Evolutionary conservation across 2,113 vertebrate genomes (phyloP).

Genomic region (Etheostoma spectabile): DNA sequence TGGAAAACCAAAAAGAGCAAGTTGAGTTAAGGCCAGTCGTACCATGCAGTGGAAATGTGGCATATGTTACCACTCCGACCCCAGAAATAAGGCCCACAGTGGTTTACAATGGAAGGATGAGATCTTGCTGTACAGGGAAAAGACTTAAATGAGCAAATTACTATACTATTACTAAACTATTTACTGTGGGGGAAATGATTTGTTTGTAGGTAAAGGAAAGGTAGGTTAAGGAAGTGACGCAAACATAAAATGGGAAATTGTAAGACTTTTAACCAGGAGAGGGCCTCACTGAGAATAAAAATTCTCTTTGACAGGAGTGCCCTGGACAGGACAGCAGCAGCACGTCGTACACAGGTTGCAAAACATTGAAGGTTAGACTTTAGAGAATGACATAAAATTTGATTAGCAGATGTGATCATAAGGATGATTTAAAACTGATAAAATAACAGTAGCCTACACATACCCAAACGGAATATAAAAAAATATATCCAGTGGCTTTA

Average conservation of each 20-base stretch:
- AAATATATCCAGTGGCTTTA: neutral
- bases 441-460: neutral
- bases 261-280: slow-evolving; percentile 34
- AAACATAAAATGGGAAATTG: neutral
- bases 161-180: too few species aligned
- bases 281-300: slow-evolving; percentile 23
- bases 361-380: neutral
- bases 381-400: neutral
- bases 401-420: neutral
- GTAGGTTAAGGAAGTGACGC: neutral
- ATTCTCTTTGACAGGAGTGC: neutral
- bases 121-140: neutral
- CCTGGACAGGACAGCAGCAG: neutral
- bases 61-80: too few species aligned
- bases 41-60: too few species aligned
- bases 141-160: neutral
- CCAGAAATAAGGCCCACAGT: neutral
- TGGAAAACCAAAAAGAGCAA: too few species aligned
- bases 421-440: neutral
- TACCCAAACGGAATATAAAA: neutral
- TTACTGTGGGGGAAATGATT: neutral
- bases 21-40: too few species aligned
- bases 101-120: neutral
- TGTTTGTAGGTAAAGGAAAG: neutral
- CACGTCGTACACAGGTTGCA: neutral